Percentiles rank a stretch among this genome's conserved stretches.
These are phyloP conservation scores for Bombycilla garrulus DNA, from an alignment of 2,113 vertebrate species.

Conservation along the genomic window DNA sequence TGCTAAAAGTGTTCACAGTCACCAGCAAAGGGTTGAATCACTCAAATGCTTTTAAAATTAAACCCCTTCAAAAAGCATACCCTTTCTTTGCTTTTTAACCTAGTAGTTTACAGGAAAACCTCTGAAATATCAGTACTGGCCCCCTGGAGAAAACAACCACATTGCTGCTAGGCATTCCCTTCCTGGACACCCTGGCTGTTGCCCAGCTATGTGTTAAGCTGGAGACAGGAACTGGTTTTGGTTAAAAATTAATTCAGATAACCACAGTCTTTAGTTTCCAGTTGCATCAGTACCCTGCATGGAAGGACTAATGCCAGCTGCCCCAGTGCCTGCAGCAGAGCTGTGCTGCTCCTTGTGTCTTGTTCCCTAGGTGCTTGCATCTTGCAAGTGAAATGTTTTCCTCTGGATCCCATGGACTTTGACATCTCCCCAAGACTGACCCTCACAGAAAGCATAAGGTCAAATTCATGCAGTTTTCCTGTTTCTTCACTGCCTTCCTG, in stretches of 20 bases:
- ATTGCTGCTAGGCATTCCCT: neutral
- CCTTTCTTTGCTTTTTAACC: neutral
- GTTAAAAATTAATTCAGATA: slow-evolving; percentile 23
- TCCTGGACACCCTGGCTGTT: rapidly evolving
- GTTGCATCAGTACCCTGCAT: neutral
- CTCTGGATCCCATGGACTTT: neutral
- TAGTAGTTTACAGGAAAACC: neutral
- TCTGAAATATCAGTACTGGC: neutral
- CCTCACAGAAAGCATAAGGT: neutral
- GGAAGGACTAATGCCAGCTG: neutral
- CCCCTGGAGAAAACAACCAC: neutral
- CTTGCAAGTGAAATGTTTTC: neutral
- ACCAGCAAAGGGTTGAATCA: neutral
- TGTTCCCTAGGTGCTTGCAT: neutral
- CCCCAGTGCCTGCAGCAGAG: neutral
- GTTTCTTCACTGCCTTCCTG: neutral
- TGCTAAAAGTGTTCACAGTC: neutral
- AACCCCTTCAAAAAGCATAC: neutral
- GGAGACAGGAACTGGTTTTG: neutral
- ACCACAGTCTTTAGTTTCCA: neutral
- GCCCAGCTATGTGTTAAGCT: neutral
- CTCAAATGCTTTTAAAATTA: neutral
- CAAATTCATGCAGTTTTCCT: neutral
- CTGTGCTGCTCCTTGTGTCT: neutral
- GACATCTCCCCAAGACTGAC: rapidly evolving